These are phyloP conservation scores for Drosophila sp. DNA, from an alignment of 1,140 invertebrate species.

Conservation along the genomic window DNA sequence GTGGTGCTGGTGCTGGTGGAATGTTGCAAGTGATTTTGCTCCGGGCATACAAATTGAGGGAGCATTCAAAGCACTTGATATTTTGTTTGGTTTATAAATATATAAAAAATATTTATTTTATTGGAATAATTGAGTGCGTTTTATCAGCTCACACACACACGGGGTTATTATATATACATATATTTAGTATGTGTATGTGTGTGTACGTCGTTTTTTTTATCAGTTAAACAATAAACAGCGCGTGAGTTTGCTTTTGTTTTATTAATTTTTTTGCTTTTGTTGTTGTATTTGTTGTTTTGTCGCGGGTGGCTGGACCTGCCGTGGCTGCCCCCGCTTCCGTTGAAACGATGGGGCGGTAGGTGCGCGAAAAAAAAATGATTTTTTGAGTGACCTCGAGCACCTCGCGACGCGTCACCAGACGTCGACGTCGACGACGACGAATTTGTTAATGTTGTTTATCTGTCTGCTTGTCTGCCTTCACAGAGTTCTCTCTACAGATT, in stretches of 20 bases:
- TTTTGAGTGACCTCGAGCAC: constrained; percentile 75
- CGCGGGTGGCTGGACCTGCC: constrained; percentile 58
- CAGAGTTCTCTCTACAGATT: constrained; percentile 56
- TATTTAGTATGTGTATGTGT: not conserved
- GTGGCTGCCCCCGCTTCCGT: constrained; percentile 13
- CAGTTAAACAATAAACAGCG: constrained; percentile 71
- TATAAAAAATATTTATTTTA: constrained; percentile 22
- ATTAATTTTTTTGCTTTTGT: constrained; percentile 20
- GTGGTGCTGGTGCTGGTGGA: constrained; percentile 19
- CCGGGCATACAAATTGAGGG: constrained; percentile 73
- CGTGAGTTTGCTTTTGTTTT: constrained; percentile 63
- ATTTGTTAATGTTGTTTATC: constrained; percentile 61
- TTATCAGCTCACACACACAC: constrained; percentile 57
- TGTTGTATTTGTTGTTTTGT: constrained; percentile 34
- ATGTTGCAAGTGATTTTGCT: constrained; percentile 7
- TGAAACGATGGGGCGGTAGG: constrained; percentile 15
- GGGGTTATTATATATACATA: not conserved
- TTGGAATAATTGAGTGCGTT: constrained; percentile 60
- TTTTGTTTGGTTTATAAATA: constrained; percentile 17
- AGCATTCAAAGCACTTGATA: constrained; percentile 68
- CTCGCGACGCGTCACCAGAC: constrained; percentile 60
- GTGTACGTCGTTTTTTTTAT: constrained; percentile 43
- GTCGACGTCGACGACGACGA: constrained; percentile 30
- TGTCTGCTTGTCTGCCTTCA: constrained; percentile 60
- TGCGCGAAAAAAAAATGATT: constrained; percentile 53